phyloP scores from a whole-genome alignment of 2,888 invertebrate species.

The Prosapia bicincta region DNA sequence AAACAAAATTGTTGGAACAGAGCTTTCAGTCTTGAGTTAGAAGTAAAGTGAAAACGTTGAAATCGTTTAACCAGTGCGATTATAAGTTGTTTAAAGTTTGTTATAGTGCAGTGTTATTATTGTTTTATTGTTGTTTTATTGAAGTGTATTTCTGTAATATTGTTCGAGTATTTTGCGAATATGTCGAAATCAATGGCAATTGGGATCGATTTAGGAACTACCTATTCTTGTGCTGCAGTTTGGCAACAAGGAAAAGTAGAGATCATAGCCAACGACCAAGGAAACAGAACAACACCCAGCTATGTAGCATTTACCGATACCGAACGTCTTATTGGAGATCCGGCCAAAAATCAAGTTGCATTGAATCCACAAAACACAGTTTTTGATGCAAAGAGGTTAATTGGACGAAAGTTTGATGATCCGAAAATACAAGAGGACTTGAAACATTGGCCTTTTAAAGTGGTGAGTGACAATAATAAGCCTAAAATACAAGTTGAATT shows the following conservation, averaged over 20 bases:
- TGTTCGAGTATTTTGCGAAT: too few relatives aligned
- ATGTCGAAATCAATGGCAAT: constrained; percentile 52
- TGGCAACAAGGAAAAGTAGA: constrained; percentile 81
- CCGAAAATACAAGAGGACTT: constrained; percentile 71
- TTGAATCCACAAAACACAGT: constrained; percentile 71
- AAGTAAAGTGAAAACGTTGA: neutral
- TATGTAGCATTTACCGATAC: constrained; percentile 62
- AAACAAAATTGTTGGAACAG: too few relatives aligned
- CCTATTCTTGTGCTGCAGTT: constrained; percentile 80
- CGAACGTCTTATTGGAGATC: constrained; percentile 50
- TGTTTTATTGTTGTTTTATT: too few relatives aligned
- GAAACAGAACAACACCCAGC: constrained; percentile 66
- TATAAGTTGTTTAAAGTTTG: neutral
- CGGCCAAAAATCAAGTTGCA: constrained; percentile 58
- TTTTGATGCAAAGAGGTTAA: constrained; percentile 74
- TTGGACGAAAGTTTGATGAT: constrained; percentile 65
- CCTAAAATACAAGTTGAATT: constrained; percentile 65
- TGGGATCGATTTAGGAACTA: constrained; percentile 63
- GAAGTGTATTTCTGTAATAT: neutral
- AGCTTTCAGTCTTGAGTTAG: neutral
- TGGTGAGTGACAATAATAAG: constrained; percentile 60
- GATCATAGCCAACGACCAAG: constrained; percentile 79
- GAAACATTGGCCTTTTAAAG: constrained; percentile 81
- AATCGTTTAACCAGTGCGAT: neutral
- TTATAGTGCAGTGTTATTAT: neutral